Conservation (phyloP, 2,797 vertebrate species). For the Centroberyx gerrardi region DNA sequence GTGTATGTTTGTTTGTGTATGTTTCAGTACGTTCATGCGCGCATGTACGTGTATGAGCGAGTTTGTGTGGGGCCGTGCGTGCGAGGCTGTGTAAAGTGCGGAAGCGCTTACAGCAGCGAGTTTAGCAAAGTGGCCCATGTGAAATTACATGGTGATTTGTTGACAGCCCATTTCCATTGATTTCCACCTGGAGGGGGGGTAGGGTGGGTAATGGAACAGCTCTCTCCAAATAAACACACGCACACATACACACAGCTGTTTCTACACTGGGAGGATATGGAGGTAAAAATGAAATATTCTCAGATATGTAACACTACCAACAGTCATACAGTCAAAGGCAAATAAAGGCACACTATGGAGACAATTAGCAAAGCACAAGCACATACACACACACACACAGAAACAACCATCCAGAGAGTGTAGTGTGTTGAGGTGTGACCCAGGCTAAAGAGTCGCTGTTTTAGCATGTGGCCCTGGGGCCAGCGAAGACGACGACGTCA, state of each 20-base stretch:
- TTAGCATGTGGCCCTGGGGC: not conserved
- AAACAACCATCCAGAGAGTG: not conserved
- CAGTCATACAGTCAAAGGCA: not conserved
- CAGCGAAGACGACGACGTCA: not conserved
- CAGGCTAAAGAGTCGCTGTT: not conserved
- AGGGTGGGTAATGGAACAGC: slow-evolving; percentile 23
- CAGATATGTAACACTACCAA: too few relatives aligned
- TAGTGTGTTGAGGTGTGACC: not conserved
- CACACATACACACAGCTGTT: slow-evolving; percentile 3
- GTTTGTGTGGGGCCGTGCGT: not conserved
- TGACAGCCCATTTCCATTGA: slow-evolving; percentile 64
- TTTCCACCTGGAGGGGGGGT: slow-evolving; percentile 43
- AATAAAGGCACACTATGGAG: not conserved
- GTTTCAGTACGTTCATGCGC: slow-evolving; percentile 29
- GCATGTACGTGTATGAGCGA: slow-evolving; percentile 10
- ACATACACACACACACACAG: not conserved
- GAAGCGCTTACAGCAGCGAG: slow-evolving; percentile 56
- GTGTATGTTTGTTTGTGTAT: slow-evolving; percentile 38
- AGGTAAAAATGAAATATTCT: slow-evolving; percentile 16
- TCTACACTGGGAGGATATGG: not conserved
- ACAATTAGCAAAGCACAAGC: not conserved
- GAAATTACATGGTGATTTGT: slow-evolving; percentile 68
- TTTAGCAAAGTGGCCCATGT: slow-evolving; percentile 61
- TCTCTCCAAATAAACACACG: not conserved
- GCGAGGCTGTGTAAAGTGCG: slow-evolving; percentile 4